Evolutionary conservation across 2,113 vertebrate genomes (phyloP).

Genomic region (Zosterops hypoxanthus): DNA sequence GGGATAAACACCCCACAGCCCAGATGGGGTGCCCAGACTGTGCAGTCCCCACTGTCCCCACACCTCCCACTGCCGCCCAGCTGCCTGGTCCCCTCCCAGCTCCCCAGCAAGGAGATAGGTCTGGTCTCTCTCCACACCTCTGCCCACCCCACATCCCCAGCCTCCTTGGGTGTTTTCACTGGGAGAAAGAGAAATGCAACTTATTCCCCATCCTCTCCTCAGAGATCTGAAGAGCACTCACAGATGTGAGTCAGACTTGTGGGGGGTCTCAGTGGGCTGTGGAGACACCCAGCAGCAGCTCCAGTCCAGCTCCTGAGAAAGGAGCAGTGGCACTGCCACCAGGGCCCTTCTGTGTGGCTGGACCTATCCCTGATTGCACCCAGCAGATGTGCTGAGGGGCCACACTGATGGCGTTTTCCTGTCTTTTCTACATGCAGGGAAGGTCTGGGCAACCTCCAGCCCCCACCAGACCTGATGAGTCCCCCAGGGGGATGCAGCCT

Average conservation of each 20-base stretch:
- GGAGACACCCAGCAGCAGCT: accelerated
- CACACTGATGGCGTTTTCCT: accelerated
- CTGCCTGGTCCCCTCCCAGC: neutral
- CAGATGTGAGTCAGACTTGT: neutral
- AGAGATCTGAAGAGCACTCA: neutral
- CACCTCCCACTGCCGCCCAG: neutral
- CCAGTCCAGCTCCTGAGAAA: neutral
- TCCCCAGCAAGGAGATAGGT: neutral
- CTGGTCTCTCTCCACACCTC: neutral
- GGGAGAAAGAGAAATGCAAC: neutral
- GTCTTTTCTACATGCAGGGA: accelerated
- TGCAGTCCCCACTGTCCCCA: accelerated
- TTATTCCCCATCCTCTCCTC: accelerated
- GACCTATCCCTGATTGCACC: neutral
- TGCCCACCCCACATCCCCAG: neutral
- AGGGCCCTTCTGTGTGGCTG: neutral
- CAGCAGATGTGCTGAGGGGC: neutral
- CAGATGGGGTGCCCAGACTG: accelerated
- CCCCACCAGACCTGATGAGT: neutral
- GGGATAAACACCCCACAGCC: neutral
- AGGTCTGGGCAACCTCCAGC: neutral
- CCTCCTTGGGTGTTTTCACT: neutral
- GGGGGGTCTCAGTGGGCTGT: neutral
- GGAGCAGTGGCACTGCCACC: neutral
- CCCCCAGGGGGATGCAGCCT: neutral